phyloP scores from a whole-genome alignment of 2,888 invertebrate species.

The Teleiodes luculella region DNA sequence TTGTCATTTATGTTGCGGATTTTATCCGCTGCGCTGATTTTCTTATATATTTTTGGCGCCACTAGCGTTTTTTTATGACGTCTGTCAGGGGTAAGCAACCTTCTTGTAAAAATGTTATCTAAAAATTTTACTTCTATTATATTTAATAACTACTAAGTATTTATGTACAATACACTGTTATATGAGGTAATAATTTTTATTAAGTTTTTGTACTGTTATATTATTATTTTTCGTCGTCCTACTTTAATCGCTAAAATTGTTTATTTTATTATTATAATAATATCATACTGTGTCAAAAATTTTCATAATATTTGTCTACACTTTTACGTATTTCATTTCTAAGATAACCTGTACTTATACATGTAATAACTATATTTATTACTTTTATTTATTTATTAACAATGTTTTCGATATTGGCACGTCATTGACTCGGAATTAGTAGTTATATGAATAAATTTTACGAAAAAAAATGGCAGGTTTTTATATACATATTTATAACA shows the following conservation, averaged over 20 bases:
- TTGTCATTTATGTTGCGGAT: too few species aligned
- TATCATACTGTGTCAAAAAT: conserved; percentile 50
- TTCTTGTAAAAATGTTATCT: conserved; percentile 44
- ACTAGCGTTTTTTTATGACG: background rate
- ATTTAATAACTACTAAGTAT: conserved; percentile 15
- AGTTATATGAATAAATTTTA: conserved; percentile 42
- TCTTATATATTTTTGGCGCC: background rate
- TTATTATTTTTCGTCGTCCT: conserved; percentile 22
- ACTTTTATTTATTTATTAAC: conserved; percentile 51
- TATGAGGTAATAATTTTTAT: conserved; percentile 59
- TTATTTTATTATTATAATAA: conserved; percentile 38
- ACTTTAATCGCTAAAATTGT: conserved; percentile 16
- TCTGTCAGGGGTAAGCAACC: conserved; percentile 49
- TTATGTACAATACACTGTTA: conserved; percentile 69
- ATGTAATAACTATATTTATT: conserved; percentile 66
- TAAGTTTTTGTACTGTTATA: conserved; percentile 45
- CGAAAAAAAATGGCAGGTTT: conserved; percentile 6
- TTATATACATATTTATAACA: background rate
- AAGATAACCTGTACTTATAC: conserved; percentile 44
- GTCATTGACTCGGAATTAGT: conserved; percentile 50
- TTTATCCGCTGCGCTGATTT: background rate
- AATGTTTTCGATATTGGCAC: conserved; percentile 70
- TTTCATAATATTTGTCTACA: conserved; percentile 16
- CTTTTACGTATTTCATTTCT: conserved; percentile 13
- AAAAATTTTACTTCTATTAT: conserved; percentile 38